Conservation (phyloP, 2,113 vertebrate genomes). For the Melospiza georgiana region DNA sequence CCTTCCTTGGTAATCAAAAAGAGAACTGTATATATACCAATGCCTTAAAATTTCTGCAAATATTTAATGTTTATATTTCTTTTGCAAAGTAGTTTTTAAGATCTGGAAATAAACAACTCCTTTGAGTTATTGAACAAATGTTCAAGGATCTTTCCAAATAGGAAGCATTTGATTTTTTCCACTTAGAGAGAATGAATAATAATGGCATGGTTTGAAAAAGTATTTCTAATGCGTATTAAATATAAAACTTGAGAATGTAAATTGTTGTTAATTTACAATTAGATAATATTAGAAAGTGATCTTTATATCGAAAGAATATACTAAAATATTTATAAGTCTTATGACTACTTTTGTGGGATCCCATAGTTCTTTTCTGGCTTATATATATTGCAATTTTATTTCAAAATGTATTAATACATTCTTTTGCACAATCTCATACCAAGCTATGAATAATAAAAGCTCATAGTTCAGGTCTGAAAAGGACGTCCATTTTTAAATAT, state of each 20-base stretch:
- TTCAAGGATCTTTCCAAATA: background rate
- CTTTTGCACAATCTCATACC: constrained; percentile 13
- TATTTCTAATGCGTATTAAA: background rate
- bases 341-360: background rate
- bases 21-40: background rate
- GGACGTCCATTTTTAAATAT: constrained; percentile 37
- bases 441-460: constrained; percentile 18
- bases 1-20: background rate
- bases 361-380: background rate
- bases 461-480: background rate
- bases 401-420: constrained; percentile 24
- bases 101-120: background rate
- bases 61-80: background rate
- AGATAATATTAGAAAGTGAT: background rate
- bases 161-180: background rate
- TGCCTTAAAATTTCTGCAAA: background rate
- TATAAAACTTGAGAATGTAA: background rate
- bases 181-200: background rate
- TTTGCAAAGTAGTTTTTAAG: background rate
- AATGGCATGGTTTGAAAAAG: background rate
- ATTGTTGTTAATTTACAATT: background rate
- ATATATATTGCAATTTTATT: background rate
- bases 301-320: background rate
- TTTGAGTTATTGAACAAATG: background rate
- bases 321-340: background rate